Percentiles rank a stretch among this genome's conserved stretches.
Evolutionary conservation across 1,140 invertebrate genomes (phyloP).

Genomic region (Lasaia peninsularis): DNA sequence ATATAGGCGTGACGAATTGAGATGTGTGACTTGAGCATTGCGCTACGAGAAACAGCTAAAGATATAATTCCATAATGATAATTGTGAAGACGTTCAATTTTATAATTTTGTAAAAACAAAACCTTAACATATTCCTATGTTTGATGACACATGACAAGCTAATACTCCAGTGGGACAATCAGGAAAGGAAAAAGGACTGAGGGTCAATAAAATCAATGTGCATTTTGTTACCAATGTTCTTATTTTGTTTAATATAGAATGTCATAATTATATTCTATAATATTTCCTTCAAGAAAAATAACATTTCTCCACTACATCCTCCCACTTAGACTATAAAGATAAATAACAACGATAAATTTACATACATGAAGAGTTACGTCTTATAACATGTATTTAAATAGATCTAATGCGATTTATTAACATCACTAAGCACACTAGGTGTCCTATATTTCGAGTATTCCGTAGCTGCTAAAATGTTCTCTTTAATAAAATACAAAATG

Average conservation of each 20-base stretch:
- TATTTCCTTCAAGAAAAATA: conserved; percentile 59
- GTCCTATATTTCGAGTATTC: conserved; percentile 37
- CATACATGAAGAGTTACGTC: conserved; percentile 43
- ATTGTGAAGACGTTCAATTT: too few species aligned
- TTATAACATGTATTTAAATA: conserved; percentile 38
- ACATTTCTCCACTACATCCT: conserved; percentile 46
- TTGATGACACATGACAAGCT: conserved; percentile 28
- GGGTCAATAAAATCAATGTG: conserved; percentile 63
- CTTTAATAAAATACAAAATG: conserved; percentile 30
- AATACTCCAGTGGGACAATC: conserved; percentile 27
- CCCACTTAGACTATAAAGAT: conserved; percentile 54
- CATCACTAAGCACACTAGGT: conserved; percentile 35
- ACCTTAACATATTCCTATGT: too few species aligned
- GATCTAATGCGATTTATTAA: conserved; percentile 28
- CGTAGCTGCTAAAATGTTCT: conserved; percentile 34
- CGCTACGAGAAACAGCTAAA: too few species aligned
- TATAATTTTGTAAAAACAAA: too few species aligned
- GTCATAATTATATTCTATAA: conserved; percentile 43
- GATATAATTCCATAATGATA: too few species aligned
- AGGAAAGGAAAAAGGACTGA: conserved; percentile 21
- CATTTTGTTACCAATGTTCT: conserved; percentile 56
- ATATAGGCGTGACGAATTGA: too few species aligned
- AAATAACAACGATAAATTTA: conserved; percentile 52
- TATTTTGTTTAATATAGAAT: conserved; percentile 51
- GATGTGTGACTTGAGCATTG: too few species aligned